phyloP scores from a whole-genome alignment of 2,113 vertebrate genomes.

The Glareola pratincola region DNA sequence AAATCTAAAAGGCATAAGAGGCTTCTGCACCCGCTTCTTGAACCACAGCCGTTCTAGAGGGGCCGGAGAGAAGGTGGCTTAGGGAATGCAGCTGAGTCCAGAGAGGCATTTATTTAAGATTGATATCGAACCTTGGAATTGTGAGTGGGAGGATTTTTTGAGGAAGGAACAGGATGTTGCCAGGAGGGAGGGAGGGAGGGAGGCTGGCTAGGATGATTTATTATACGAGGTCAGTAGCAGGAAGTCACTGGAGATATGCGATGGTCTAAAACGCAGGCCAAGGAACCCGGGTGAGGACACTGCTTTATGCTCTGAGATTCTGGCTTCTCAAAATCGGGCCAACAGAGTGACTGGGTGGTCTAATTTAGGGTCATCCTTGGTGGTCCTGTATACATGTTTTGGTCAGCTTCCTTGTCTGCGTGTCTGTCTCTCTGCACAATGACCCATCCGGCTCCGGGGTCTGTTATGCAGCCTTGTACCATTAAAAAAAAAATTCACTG shows the following conservation, averaged over 20 bases:
- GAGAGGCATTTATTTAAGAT: constrained; percentile 74
- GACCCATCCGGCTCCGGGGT: neutral
- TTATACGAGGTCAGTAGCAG: constrained; percentile 36
- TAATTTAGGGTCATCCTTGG: constrained; percentile 46
- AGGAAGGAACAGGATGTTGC: constrained; percentile 71
- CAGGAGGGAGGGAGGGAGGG: constrained; percentile 61
- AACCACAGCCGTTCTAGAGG: constrained; percentile 44
- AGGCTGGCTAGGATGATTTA: constrained; percentile 41
- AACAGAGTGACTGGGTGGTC: constrained; percentile 58
- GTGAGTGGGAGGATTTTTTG: constrained; percentile 58
- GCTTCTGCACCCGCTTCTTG: constrained; percentile 33
- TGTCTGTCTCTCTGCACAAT: neutral
- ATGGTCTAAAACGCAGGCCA: neutral
- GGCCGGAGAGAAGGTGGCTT: constrained; percentile 65
- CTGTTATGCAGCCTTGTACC: neutral
- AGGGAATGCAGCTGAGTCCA: constrained; percentile 33
- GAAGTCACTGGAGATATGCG: constrained; percentile 38
- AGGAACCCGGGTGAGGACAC: constrained; percentile 6
- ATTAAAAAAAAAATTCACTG: neutral
- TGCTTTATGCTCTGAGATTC: neutral
- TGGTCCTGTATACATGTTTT: constrained; percentile 33
- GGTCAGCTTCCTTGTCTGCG: neutral
- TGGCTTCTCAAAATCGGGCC: neutral
- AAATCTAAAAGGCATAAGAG: constrained; percentile 22
- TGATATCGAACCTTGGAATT: constrained; percentile 68